phyloP scores from a whole-genome alignment of 2,888 invertebrate species.

The Temnothorax ravouxi region DNA sequence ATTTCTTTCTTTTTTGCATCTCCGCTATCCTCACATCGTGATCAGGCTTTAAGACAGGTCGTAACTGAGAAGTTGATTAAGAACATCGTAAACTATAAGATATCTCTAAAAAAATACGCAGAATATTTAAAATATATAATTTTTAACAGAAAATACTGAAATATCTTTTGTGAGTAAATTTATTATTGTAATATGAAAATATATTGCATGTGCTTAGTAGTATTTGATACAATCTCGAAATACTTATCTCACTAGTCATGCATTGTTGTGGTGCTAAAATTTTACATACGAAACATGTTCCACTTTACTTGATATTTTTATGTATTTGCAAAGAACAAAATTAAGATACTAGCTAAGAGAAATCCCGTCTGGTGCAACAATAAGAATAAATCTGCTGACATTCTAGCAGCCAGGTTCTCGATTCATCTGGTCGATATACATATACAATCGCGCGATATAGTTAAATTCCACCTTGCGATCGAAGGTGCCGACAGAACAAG shows the following conservation, averaged over 20 bases:
- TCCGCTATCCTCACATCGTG: not conserved
- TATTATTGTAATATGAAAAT: not conserved
- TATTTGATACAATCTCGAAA: not conserved
- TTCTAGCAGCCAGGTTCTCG: not conserved
- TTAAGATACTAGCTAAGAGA: not conserved
- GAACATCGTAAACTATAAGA: not conserved
- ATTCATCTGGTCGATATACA: not conserved
- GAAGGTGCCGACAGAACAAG: not conserved
- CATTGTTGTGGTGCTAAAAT: not conserved
- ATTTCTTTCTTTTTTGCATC: slow-evolving; percentile 6
- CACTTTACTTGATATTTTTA: not conserved
- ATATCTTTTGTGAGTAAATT: not conserved
- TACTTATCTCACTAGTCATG: not conserved
- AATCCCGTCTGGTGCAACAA: not conserved
- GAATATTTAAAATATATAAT: not conserved
- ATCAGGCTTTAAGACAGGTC: slow-evolving; percentile 2
- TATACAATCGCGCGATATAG: not conserved
- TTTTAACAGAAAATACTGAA: not conserved
- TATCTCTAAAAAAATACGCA: not conserved
- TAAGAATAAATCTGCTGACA: not conserved
- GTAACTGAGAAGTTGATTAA: slow-evolving; percentile 5
- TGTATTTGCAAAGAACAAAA: not conserved
- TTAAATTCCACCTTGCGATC: not conserved
- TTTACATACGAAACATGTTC: not conserved
- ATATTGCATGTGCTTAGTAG: not conserved